A percentile compares a stretch with the other conserved stretches of the same genome.
Conservation (phyloP, 2,888 invertebrate genomes). For the Sturmia bella region DNA sequence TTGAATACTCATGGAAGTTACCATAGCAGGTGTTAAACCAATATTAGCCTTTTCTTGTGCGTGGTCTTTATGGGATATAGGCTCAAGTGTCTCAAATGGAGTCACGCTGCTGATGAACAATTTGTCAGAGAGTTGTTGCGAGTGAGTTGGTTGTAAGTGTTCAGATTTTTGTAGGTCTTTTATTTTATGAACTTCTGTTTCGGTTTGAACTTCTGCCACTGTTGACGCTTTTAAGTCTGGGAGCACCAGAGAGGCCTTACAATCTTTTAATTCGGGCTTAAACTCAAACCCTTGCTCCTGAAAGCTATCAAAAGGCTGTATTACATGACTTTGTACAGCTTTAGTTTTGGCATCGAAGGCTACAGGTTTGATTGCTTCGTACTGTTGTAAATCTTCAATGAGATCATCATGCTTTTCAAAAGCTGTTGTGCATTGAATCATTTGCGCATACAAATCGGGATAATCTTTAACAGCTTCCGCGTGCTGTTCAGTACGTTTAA, state of each 20-base stretch:
- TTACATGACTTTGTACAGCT: constrained; percentile 70
- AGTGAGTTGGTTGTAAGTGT: constrained; percentile 47
- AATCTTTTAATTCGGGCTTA: constrained; percentile 65
- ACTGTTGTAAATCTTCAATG: constrained; percentile 8
- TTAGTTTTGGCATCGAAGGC: constrained; percentile 62
- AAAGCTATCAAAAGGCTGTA: constrained; percentile 74
- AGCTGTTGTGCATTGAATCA: constrained; percentile 71
- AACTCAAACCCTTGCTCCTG: constrained; percentile 73
- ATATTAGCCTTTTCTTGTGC: constrained; percentile 60
- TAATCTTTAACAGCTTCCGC: constrained; percentile 70
- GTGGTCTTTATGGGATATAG: constrained; percentile 59
- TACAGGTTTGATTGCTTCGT: constrained; percentile 49
- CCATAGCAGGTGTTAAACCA: constrained; percentile 65
- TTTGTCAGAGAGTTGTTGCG: constrained; percentile 66
- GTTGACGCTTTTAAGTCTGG: constrained; percentile 74
- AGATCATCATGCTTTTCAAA: constrained; percentile 73
- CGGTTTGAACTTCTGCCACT: constrained; percentile 73
- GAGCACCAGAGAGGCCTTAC: constrained; percentile 59
- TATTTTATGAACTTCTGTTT: constrained; percentile 70
- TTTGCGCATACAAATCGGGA: constrained; percentile 71
- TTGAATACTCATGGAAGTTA: constrained; percentile 69
- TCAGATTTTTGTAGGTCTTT: constrained; percentile 10
- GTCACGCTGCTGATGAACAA: constrained; percentile 72
- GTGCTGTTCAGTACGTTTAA: constrained; percentile 66
- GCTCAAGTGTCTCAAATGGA: constrained; percentile 72